These are phyloP conservation scores for Microplitis deprimator DNA, from an alignment of 2,888 invertebrate genomes.

Conservation along the genomic window DNA sequence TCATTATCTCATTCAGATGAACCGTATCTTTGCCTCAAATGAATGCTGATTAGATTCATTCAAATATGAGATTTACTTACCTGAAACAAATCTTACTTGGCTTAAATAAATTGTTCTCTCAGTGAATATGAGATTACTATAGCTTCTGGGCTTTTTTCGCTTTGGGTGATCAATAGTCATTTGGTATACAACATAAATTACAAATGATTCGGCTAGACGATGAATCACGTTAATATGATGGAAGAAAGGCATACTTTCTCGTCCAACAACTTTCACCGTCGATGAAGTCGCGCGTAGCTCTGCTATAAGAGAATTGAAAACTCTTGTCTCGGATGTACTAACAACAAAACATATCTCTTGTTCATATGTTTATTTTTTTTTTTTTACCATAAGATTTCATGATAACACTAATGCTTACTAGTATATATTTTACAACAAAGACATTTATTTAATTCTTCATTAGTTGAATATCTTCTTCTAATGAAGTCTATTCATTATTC, in stretches of 20 bases:
- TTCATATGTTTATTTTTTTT: background rate
- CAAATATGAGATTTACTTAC: too few relatives aligned
- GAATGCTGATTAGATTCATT: too few relatives aligned
- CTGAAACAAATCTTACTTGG: too few relatives aligned
- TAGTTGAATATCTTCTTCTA: background rate
- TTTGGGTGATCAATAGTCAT: conserved; percentile 37
- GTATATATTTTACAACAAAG: background rate
- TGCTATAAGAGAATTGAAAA: conserved; percentile 56
- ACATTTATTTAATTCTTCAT: background rate
- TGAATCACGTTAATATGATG: conserved; percentile 62
- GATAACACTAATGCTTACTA: background rate
- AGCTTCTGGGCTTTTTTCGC: background rate
- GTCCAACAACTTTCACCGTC: conserved; percentile 70
- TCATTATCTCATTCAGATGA: too few relatives aligned
- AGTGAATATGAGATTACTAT: conserved; percentile 17
- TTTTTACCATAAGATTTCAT: background rate
- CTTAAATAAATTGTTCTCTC: too few relatives aligned
- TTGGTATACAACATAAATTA: conserved; percentile 33
- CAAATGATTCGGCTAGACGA: conserved; percentile 56
- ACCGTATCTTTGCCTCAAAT: too few relatives aligned
- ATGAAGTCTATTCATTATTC: background rate
- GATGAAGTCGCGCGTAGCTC: conserved; percentile 61
- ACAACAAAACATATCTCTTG: conserved; percentile 35
- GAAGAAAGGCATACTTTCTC: conserved; percentile 71
- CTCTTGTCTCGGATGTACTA: conserved; percentile 52